Base-by-base conservation (phyloP, 2,888 invertebrate genomes). In the Habroteleia sp. region DNA sequence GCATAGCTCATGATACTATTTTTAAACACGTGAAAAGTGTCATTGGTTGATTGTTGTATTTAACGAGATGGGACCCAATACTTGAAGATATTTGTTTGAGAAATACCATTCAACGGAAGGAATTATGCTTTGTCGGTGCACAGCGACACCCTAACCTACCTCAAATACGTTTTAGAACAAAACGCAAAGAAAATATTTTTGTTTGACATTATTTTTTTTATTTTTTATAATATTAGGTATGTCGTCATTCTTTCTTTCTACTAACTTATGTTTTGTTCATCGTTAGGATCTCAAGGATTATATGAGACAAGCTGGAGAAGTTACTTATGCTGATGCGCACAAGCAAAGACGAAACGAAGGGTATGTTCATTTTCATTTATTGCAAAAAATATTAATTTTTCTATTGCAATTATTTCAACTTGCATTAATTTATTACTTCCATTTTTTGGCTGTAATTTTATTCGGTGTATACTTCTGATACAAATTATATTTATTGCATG, bases 251-350 rank as follows among this genome's bases (percentile, higher is more conserved):
- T 50, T 72, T 14, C 39, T 11, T 20, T 56, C 8, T 27, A 75
- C 74, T 85, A 81, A 85, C 82, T 80, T 48, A 78, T 58, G 76
- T 77, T 82, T 82, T 83, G 81, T 85, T 88, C 81, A 84, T 85
- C 89, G 89, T 80, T 92, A 98, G 96, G 99, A 99, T 90, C 91
- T 99, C 90, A 99, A 99, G 92, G 99, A 99, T 92, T 97, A 97
- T 90, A 99, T 99, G 98, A 94, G 99, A 84, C 97, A 97, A 89
- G 98, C 98, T 81, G 99, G 99, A 77, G 99, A 99, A 91, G 99
- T 99, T 1, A 99, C 98, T 20, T 99, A 98, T 89, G 99, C 99
- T 82, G 99, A 94, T 90, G 99, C 99, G 10, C 99, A 99, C 88
- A 98, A 98, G 87, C 95, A 96, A 85, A 94, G 95, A 80, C 93